These are phyloP conservation scores for Podargus strigoides DNA, from an alignment of 2,797 vertebrate genomes.

Conservation along the genomic window DNA sequence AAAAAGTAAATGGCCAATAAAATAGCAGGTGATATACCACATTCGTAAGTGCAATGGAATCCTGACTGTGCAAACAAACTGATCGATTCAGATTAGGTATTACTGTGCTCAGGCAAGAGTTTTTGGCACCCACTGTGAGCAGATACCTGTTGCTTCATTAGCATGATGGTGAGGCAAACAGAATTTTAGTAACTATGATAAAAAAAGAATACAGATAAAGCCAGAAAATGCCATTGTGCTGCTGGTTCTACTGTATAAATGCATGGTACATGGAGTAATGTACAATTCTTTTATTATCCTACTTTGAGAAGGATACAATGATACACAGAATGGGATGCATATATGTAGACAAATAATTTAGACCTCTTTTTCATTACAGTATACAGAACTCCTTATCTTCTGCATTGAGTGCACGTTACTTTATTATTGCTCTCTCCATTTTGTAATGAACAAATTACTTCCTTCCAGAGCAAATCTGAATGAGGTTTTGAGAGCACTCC, in stretches of 20 bases:
- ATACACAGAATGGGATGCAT: neutral
- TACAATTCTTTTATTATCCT: neutral
- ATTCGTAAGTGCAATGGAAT: neutral
- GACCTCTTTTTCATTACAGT: neutral
- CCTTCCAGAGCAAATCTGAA: neutral
- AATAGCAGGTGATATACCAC: neutral
- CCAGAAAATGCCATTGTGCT: neutral
- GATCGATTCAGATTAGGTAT: neutral
- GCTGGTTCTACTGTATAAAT: neutral
- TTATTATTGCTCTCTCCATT: neutral
- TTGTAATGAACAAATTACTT: neutral
- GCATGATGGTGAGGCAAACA: neutral
- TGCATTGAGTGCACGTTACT: fast-evolving
- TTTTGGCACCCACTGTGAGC: neutral
- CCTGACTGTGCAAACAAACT: neutral
- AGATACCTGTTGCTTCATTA: neutral
- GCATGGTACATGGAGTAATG: neutral
- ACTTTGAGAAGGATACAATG: neutral
- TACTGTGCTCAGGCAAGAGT: neutral
- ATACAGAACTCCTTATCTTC: neutral
- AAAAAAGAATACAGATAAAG: neutral
- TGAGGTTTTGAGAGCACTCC: neutral
- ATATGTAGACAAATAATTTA: neutral
- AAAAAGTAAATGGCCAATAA: neutral
- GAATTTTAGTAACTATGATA: neutral